Percentiles rank a stretch among this genome's conserved stretches.
phyloP scores from a whole-genome alignment of 2,113 vertebrate species.

The Erythrocercus mccallii region DNA sequence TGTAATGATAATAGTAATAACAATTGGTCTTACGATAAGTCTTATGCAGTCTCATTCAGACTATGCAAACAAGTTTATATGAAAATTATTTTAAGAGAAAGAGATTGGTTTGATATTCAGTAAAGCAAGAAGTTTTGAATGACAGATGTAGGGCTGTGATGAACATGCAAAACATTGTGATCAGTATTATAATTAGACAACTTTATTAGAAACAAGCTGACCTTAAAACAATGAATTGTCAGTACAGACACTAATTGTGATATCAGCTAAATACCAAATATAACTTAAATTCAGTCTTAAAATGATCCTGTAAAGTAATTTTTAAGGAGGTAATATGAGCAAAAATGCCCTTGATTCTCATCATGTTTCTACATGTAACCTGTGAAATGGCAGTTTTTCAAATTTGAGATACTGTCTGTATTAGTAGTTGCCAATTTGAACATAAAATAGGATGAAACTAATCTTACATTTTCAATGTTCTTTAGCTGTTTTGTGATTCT shows the following conservation, averaged over 20 bases:
- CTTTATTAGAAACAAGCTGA: constrained; percentile 64
- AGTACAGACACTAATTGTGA: constrained; percentile 51
- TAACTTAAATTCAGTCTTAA: constrained; percentile 70
- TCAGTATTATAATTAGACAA: constrained; percentile 59
- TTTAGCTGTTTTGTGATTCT: constrained; percentile 64
- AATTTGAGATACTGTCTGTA: constrained; percentile 36
- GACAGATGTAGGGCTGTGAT: constrained; percentile 48
- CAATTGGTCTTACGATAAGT: neutral
- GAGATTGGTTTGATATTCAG: constrained; percentile 45
- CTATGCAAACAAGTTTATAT: neutral
- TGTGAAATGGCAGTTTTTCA: constrained; percentile 4
- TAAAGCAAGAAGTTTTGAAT: constrained; percentile 52
- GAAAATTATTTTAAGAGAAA: constrained; percentile 44
- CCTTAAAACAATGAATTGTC: constrained; percentile 68
- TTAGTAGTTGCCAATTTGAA: constrained; percentile 57
- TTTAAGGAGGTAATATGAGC: constrained; percentile 33
- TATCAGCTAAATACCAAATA: constrained; percentile 65
- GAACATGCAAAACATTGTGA: constrained; percentile 68
- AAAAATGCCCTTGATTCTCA: neutral
- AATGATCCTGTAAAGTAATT: constrained; percentile 54
- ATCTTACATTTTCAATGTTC: constrained; percentile 65
- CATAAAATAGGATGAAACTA: constrained; percentile 70
- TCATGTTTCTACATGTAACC: neutral
- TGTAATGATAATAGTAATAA: neutral
- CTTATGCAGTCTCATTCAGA: neutral